A percentile compares a stretch with the other conserved stretches of the same genome.
Evolutionary conservation across 1,140 invertebrate genomes (phyloP).

Genomic region (Caenorhabditis brenneri): DNA sequence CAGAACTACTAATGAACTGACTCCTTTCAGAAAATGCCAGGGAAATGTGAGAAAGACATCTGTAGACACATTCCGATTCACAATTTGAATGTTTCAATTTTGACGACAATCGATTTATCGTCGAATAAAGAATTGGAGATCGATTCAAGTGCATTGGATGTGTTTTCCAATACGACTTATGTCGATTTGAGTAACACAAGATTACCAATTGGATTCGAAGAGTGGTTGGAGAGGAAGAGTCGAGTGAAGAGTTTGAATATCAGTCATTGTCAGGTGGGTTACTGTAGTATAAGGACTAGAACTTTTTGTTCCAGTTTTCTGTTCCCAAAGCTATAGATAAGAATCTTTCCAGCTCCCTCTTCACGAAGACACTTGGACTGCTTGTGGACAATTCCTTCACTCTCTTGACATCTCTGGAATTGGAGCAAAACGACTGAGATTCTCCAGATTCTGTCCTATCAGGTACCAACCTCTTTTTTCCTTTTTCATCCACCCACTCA

Average conservation of each 20-base stretch:
- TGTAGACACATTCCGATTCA: slow-evolving; percentile 32
- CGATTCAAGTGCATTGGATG: slow-evolving; percentile 40
- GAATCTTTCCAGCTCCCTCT: neutral
- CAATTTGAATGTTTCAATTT: neutral
- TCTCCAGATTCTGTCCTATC: slow-evolving; percentile 48
- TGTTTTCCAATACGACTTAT: slow-evolving; percentile 45
- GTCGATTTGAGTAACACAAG: slow-evolving; percentile 48
- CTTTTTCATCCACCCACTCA: neutral
- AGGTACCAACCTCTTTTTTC: neutral
- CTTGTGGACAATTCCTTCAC: slow-evolving; percentile 46
- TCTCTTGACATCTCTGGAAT: slow-evolving; percentile 53
- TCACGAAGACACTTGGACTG: slow-evolving; percentile 47
- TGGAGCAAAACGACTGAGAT: slow-evolving; percentile 10
- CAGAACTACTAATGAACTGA: neutral
- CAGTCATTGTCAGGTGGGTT: slow-evolving; percentile 14
- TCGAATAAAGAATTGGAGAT: slow-evolving; percentile 47
- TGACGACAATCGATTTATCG: slow-evolving; percentile 49
- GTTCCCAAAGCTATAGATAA: neutral
- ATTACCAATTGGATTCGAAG: slow-evolving; percentile 39
- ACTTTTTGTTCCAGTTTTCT: too few relatives aligned
- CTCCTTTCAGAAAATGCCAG: slow-evolving; percentile 6
- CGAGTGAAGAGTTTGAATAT: slow-evolving; percentile 33
- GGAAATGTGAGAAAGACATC: slow-evolving; percentile 30
- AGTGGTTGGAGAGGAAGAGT: slow-evolving; percentile 44
- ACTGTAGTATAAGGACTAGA: too few relatives aligned